These are phyloP conservation scores for Scolopax mira DNA, from an alignment of 2,113 vertebrate genomes.

Conservation along the genomic window DNA sequence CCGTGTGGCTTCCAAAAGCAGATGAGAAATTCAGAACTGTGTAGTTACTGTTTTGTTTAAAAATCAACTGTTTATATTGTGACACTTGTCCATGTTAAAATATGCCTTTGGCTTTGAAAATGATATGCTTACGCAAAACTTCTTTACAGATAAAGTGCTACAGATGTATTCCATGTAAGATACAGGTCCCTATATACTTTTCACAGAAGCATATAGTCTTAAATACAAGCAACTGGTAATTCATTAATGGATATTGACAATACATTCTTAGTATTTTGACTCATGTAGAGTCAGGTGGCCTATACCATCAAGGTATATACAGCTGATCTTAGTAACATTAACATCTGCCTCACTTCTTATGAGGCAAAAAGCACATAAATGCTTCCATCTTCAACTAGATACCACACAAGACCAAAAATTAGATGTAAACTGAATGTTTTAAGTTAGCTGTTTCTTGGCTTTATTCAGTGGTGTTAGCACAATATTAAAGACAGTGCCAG, in stretches of 20 bases:
- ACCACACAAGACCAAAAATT: slow-evolving; percentile 34
- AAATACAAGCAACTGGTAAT: neutral
- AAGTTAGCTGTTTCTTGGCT: neutral
- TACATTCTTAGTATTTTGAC: slow-evolving; percentile 20
- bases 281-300: slow-evolving; percentile 51
- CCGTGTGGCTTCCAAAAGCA: neutral
- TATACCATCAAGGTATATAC: slow-evolving; percentile 27
- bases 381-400: neutral
- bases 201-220: slow-evolving; percentile 20
- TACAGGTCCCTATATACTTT: neutral
- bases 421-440: neutral
- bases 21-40: neutral
- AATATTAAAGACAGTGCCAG: neutral
- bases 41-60: neutral
- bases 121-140: neutral
- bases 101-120: neutral
- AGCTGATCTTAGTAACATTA: slow-evolving; percentile 15
- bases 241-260: neutral
- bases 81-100: neutral
- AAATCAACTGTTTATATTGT: neutral
- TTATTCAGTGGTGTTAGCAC: neutral
- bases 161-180: neutral
- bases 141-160: neutral
- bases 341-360: slow-evolving; percentile 27
- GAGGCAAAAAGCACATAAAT: slow-evolving; percentile 54